Evolutionary conservation across 2,888 invertebrate species (phyloP), one percentile per base, ranked within the genome.

Genomic region (Fabriciana adippe): DNA sequence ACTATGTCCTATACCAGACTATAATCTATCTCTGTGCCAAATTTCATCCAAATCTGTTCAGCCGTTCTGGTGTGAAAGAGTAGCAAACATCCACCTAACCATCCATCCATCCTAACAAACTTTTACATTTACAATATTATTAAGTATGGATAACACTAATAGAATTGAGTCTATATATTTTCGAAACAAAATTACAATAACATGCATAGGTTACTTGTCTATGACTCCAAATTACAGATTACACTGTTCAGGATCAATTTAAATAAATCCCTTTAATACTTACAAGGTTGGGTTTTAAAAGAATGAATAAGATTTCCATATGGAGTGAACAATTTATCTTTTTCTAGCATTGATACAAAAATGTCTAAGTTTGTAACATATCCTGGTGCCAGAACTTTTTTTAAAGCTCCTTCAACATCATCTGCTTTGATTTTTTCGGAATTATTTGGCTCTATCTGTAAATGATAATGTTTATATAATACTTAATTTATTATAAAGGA

Each of bases 281-380:
- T 79, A 89, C 89, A 73, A 71, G 94, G 86, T 73, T 86, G 81
- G 18, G 92, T 76, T 69, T 92, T 85, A 75, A 96, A 96, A 53
- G 94, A 94, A 80, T 94, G 93, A 5, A 96, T 75, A 56, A 96
- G 90, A 73, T 94, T 93, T 13, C 97, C 97, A 78, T 93, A 94
- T 0, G 98, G 98, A 76, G 89, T 94, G 79, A 98, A 98, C 67
- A 92, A 90, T 60, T 95, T 94, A 72, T 97, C 97, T 76, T 96
- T 95, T 57, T 94, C 93, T 47, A 97, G 80, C 18, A 94, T 89
- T 50, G 94, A 93, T 0, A 95, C 87, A 86, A 97, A 97, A 56
- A 94, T 93, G 82, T 97, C 96, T 65, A 96, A 81, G 83, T 95
- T 97, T 6, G 95, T 94, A 41, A 94, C 92, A 80, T 95, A 95